Percentiles rank a stretch among this genome's conserved stretches.
Conservation (phyloP, 2,113 vertebrate genomes). For the Ictalurus punctatus region DNA sequence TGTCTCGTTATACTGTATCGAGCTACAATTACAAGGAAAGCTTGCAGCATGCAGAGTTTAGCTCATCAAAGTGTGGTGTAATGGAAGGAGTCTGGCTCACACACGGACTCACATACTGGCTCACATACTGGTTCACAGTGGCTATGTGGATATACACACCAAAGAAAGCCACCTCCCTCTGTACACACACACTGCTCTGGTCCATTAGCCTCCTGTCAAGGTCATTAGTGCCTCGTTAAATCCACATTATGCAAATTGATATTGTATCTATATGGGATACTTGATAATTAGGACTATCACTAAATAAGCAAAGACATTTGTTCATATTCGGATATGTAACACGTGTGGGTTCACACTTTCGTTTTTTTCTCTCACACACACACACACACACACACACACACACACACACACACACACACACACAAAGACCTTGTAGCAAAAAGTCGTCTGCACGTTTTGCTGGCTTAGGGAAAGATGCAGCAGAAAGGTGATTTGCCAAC, state of each 20-base stretch:
- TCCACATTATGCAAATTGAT: slow-evolving; percentile 62
- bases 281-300: slow-evolving; percentile 52
- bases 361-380: not conserved
- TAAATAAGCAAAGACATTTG: slow-evolving; percentile 50
- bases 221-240: slow-evolving; percentile 62
- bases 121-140: slow-evolving; percentile 9
- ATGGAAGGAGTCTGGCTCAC: slow-evolving; percentile 20
- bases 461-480: slow-evolving; percentile 31
- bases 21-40: slow-evolving; percentile 8
- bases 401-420: not conserved
- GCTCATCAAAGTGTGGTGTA: slow-evolving; percentile 15
- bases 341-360: not conserved
- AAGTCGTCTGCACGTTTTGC: slow-evolving; percentile 24
- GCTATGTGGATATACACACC: slow-evolving; percentile 17
- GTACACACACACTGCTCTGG: slow-evolving; percentile 50
- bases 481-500: slow-evolving; percentile 37
- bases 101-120: slow-evolving; percentile 15
- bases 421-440: slow-evolving; percentile 6
- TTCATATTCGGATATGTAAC: slow-evolving; percentile 27
- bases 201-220: slow-evolving; percentile 58
- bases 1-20: slow-evolving; percentile 2
- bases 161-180: slow-evolving; percentile 37
- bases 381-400: slow-evolving; percentile 2
- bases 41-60: slow-evolving; percentile 16
- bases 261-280: slow-evolving; percentile 58